These are phyloP conservation scores for Desmodus rotundus DNA, from an alignment of 2,113 vertebrate species.

Conservation along the genomic window DNA sequence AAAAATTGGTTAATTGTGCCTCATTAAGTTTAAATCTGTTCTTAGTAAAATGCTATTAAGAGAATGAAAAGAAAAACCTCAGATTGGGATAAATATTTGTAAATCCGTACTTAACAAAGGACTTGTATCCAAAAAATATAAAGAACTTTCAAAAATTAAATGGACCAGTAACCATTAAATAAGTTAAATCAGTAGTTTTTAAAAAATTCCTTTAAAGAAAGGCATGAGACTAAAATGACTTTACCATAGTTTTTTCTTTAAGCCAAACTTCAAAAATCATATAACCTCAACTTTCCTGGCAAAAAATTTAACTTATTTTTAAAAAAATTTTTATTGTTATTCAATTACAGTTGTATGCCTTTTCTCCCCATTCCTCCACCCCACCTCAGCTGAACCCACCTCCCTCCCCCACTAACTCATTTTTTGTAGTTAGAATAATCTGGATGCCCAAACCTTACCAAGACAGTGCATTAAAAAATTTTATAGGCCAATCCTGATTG, in stretches of 20 bases:
- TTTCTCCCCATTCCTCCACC: too few relatives aligned
- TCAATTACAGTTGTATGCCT: too few relatives aligned
- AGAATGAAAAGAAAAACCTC: neutral
- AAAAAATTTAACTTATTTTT: neutral
- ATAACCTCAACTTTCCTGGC: neutral
- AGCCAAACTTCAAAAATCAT: neutral
- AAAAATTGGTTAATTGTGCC: neutral
- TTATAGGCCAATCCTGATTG: neutral
- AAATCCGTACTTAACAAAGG: neutral
- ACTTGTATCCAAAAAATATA: neutral
- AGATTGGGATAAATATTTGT: neutral
- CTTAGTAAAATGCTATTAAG: neutral
- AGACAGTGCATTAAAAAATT: neutral
- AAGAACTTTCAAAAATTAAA: constrained; percentile 20
- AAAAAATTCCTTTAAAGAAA: neutral
- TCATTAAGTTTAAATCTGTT: neutral
- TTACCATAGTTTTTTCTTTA: neutral
- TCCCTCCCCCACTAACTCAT: too few relatives aligned
- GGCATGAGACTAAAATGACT: neutral
- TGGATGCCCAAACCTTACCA: neutral
- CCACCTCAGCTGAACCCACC: too few relatives aligned
- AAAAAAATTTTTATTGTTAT: too few relatives aligned
- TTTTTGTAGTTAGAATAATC: constrained; percentile 25
- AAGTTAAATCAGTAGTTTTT: neutral
- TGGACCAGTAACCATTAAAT: constrained; percentile 13